Base-by-base conservation (phyloP, 2,797 vertebrate species). In the Taeniopygia guttata region DNA sequence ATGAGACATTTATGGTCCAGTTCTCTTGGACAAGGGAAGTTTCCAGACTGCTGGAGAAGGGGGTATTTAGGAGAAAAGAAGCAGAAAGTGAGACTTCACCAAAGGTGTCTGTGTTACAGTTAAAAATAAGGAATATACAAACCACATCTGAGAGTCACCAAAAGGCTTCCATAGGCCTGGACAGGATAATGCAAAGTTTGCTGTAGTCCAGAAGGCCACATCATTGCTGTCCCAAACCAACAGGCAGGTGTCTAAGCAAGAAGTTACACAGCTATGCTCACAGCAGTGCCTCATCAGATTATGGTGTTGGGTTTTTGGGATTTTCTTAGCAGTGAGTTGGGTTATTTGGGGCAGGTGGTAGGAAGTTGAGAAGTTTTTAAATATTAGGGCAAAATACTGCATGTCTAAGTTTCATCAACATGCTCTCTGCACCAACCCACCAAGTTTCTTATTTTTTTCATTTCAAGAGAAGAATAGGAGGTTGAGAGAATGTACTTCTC, bases 251-350 rank as follows among this genome's bases (percentile, higher is more conserved):
- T 60, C 52, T 68, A 42, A 84, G 54, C 19, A 76, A 68, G 26
- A 14, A 84, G 20, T 29, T 49, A 21, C 0, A 1, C 29, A 34
- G 26, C 45, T 79, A 43, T 6, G 13, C 9, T 73, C 48, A 80
- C 19, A 91, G 46, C 8, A 56, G 25, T 29, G 22, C 45, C 40
- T 62, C 30, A 32, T 62, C 36, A 34, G 29, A 23, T 17, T 40
- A 15, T 8, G 19, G 19, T 10, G 2, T 7, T 30, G 12, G 3
- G 9, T 3, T 9, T 38, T 27, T 5, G 22, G 4, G 23, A 16
- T 30, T 29, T 40, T 58, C 43, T 55, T 17, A 49, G 27, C 21
- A 13, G 10, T 34, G 11, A 11, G 5, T 49, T 69, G 43, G 17
- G 8, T 17, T 76, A 38, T 45, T 56, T 69, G 36, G 16, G 18